phyloP scores from a whole-genome alignment of 2,888 invertebrate genomes.

The Clepsis dumicolana region DNA sequence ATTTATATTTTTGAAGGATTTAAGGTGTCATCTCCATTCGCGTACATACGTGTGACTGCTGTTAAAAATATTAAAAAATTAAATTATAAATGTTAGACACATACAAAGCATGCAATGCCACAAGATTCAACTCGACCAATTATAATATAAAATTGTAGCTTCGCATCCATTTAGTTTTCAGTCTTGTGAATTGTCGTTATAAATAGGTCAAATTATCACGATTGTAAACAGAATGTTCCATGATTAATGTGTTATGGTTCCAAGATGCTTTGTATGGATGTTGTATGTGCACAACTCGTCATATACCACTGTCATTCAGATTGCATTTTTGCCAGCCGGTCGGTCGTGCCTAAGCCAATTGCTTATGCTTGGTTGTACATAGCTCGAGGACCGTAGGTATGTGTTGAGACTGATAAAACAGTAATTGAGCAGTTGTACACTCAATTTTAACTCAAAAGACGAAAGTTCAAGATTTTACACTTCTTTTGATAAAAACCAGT shows the following conservation, averaged over 20 bases:
- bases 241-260: not conserved
- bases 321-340: slow-evolving; percentile 24
- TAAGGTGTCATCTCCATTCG: not conserved
- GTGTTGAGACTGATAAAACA: slow-evolving; percentile 1
- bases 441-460: not conserved
- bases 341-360: not conserved
- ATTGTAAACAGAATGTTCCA: not conserved
- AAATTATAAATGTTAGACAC: not conserved
- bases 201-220: not conserved
- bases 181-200: not conserved
- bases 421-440: not conserved
- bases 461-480: not conserved
- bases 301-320: slow-evolving; percentile 21
- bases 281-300: slow-evolving; percentile 21
- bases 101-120: slow-evolving; percentile 3
- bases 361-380: slow-evolving; percentile 16
- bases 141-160: not conserved
- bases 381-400: slow-evolving; percentile 24
- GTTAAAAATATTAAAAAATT: not conserved
- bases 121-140: not conserved
- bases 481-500: not conserved
- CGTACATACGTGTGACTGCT: not conserved
- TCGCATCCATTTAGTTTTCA: not conserved
- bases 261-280: slow-evolving; percentile 32
- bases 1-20: not conserved